Base-by-base conservation (phyloP, 2,113 vertebrate species). In the Callorhinus ursinus region DNA sequence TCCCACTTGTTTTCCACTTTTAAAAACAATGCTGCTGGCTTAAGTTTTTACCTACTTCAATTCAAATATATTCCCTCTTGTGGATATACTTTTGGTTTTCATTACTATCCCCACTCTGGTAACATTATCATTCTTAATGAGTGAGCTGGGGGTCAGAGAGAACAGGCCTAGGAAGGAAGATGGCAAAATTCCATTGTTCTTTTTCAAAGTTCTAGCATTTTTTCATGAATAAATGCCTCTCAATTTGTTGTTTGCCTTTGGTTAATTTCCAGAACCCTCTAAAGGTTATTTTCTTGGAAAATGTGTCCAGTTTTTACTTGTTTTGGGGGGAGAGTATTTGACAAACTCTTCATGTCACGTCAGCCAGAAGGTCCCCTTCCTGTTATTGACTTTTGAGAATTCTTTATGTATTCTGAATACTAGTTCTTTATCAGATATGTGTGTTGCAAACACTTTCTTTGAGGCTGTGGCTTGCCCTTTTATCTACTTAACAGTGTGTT, bases 171-270 rank as follows among this genome's bases (percentile, higher is more conserved):
- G 28, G 21, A 16, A 72, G 55, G 31, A 80, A 92, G 49, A 33
- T 11, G 12, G 13, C 59, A 83, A 77, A 85, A 46, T 71, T 26
- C 63, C 13, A 42, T 31, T 67, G 24, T 89, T 88, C 18, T 77
- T 49, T 51, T 33, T 67, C 79, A 59, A 69, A 26, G 42, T 67
- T 26, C 36, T 59, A n/a, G 0, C 18, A 46, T 39, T 77, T 77
- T 84, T 92, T 51, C 67, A 49, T 39, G 69, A 77, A 77, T 59
- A 84, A 93, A 59, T 83, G 31, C 26, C 90, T 93, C 85, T 85
- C 55, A 1, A 46, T 80, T 71, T 95, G 63, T 74, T 72, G 77
- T 42, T 86, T 69, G 71, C 15, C 46, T 95, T 96, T 84, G 61
- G 61, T 71, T 92, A 63, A 26, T 80, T 63, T 69, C 59, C 13